Percentiles rank a stretch among this genome's conserved stretches.
Evolutionary conservation across 2,888 invertebrate genomes (phyloP).

Genomic region (Epirrhoe tristata): DNA sequence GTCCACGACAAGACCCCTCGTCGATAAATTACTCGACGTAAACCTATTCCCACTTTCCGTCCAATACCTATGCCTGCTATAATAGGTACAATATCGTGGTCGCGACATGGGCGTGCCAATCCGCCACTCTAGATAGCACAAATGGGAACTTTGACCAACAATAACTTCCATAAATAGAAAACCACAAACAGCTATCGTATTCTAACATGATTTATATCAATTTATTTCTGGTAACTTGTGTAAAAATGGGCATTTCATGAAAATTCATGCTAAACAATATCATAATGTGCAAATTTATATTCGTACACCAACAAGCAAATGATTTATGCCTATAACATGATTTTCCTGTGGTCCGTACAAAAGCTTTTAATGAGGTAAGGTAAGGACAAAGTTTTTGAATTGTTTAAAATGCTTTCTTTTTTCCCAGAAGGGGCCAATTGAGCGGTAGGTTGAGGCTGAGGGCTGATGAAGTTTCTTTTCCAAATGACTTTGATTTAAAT

Average conservation of each 20-base stretch:
- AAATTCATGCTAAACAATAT: neutral
- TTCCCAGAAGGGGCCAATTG: conserved; percentile 7
- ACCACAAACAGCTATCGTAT: conserved; percentile 23
- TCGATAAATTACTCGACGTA: conserved; percentile 57
- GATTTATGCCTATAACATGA: conserved; percentile 10
- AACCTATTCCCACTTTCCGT: conserved; percentile 36
- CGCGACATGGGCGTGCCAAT: conserved; percentile 40
- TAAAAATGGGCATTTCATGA: neutral
- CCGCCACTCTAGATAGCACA: conserved; percentile 44
- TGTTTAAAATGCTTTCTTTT: conserved; percentile 4
- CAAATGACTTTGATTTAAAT: neutral
- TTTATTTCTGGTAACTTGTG: conserved; percentile 1
- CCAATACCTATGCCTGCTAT: conserved; percentile 2
- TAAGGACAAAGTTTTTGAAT: conserved; percentile 2
- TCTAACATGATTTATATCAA: conserved; percentile 15
- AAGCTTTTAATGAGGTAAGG: conserved; percentile 13
- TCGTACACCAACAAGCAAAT: conserved; percentile 1
- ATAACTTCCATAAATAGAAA: conserved; percentile 31
- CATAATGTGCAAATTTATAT: conserved; percentile 2
- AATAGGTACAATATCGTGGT: conserved; percentile 23
- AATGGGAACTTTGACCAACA: conserved; percentile 54
- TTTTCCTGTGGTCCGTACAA: conserved; percentile 15
- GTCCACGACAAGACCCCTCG: conserved; percentile 36
- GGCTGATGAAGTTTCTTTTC: conserved; percentile 21
- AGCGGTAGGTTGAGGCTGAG: neutral